Evolutionary conservation across 2,797 vertebrate genomes (phyloP), one percentile per base, ranked within the genome.

Genomic region (Enteromius treurensis): DNA sequence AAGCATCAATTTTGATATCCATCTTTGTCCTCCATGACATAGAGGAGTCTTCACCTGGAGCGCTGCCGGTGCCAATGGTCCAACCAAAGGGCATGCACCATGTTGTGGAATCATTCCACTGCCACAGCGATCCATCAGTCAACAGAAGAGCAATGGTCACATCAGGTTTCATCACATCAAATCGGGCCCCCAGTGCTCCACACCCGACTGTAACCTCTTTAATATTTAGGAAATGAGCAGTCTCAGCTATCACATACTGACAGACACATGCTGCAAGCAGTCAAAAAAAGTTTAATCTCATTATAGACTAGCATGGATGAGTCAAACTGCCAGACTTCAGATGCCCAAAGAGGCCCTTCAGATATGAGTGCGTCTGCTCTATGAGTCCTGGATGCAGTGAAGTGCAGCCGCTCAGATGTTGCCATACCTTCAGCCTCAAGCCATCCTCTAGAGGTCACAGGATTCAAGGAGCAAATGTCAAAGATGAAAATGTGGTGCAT

Each of bases 221-320:
- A 84, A 84, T 80, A 84, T 84, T 80, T 77, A 80, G 70, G 37
- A 80, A 84, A 75, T 79, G 62, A 75, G 83, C 77, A 67, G 49
- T 15, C 77, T 68, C 77, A 62, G 77, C 83, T 84, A 80, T 80
- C 73, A 42, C 79, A 81, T 15, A 58, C 76, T 78, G 80, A 82
- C 84, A 85, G 84, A 79, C 84, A 71, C 84, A 82, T 85, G 80
- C 84, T 73, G 84, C 47, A 78, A 85, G 84, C 80, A 82, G 84
- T 82, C 84, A 26, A 79, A 53, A 85, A 83, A 82, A 79, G 75
- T 85, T 82, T 82, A 85, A 85, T 85, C 84, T 85, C 37, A 78
- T 82, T 85, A 85, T 70, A 62, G 45, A 77, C 74, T 82, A 51
- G 84, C 47, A 85, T 49, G 58, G 75, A 51, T 79, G 68, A 74